Base-by-base conservation (phyloP, 2,797 vertebrate genomes). In the Spinus pinus region DNA sequence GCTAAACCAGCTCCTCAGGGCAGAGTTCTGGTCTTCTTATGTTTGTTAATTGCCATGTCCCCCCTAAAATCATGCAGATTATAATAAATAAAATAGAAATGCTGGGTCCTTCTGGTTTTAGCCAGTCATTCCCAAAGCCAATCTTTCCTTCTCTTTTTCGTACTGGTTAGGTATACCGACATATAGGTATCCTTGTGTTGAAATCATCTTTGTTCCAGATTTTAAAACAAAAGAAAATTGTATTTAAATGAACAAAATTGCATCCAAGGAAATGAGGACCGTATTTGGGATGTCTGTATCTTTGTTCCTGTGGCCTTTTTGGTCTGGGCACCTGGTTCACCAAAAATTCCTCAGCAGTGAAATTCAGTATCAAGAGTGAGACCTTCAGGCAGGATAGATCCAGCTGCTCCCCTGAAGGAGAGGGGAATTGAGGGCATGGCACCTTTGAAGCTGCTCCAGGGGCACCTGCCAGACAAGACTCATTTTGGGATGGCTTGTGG, bases 1-100 rank as follows among this genome's bases (percentile, higher is more conserved):
- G 22, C 46, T 56, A 88, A 90, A 95, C n/a, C 50, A 95, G 24
- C 18, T 94, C 92, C 93, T 94, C 66, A 54, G 88, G 93, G 93
- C 78, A 93, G 71, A 84, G 46, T 69, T 93, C 92, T 90, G 70
- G 49, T 93, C 78, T 91, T 91, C 58, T 86, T 90, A 53, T 18
- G 3, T 67, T 84, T 73, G 49, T 70, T 88, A 95, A 93, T 88
- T 90, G 54, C 56, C 51, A 20, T 13, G 6, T 54, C 23, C 12
- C 28, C 33, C 37, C 27, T 39, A 51, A 85, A 93, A 62, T 72
- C 7, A 10, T 77, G 24, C 56, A 71, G 49, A 85, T 17, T 72
- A 9, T 66, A 86, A 89, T 61, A 81, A 93, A 86, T 54, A 75
- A 81, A 88, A 91, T 14, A 81, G 23, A 24, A 93, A 25, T 31